These are phyloP conservation scores for Amphimallon solstitiale DNA, from an alignment of 2,888 invertebrate species.

Conservation along the genomic window DNA sequence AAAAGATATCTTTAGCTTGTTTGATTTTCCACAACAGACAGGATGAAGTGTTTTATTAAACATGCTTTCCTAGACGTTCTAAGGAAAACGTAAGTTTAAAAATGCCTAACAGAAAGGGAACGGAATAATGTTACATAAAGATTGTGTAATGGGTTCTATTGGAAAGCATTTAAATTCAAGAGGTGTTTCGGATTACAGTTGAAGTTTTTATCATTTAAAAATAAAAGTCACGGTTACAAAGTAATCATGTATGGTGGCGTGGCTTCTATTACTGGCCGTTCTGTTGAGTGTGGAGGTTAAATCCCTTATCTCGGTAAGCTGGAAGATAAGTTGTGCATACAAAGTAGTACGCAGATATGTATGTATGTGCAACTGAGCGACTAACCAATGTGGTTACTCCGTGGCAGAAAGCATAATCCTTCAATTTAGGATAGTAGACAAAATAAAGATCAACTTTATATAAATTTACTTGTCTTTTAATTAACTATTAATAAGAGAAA, in stretches of 20 bases:
- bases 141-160: slow-evolving; percentile 8
- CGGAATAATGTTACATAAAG: neutral
- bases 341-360: slow-evolving; percentile 47
- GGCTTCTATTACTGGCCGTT: slow-evolving; percentile 10
- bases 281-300: slow-evolving; percentile 53
- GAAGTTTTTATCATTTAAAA: slow-evolving; percentile 60
- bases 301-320: slow-evolving; percentile 60
- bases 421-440: neutral
- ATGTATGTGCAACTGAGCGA: neutral
- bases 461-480: no score
- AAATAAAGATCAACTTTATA: no score
- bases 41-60: no score
- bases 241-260: slow-evolving; percentile 59
- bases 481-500: no score
- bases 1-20: no score
- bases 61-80: no score
- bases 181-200: slow-evolving; percentile 42
- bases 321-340: slow-evolving; percentile 57
- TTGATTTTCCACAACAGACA: no score
- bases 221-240: slow-evolving; percentile 60
- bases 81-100: no score
- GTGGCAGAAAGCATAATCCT: neutral
- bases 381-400: neutral
- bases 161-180: slow-evolving; percentile 27
- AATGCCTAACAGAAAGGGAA: no score